phyloP scores from a whole-genome alignment of 1,140 invertebrate genomes.

The Gerris buenoi region DNA sequence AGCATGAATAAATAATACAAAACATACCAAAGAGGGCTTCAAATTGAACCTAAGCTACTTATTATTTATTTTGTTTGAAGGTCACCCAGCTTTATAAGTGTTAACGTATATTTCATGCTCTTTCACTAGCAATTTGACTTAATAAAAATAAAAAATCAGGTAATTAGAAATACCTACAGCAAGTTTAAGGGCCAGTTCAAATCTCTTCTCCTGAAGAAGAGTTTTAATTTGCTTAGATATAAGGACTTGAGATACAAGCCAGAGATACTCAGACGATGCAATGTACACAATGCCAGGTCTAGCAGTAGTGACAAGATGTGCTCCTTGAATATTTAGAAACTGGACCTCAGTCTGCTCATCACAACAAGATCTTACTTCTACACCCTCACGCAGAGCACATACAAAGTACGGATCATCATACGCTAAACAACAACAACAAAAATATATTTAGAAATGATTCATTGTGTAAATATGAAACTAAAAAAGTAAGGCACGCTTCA shows the following conservation, averaged over 20 bases:
- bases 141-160: too few species aligned
- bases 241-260: conserved; percentile 65
- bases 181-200: conserved; percentile 81
- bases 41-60: too few species aligned
- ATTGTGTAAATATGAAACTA: too few species aligned
- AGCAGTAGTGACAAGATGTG: background rate
- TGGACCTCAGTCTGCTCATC: background rate
- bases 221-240: conserved; percentile 64
- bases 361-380: conserved; percentile 49
- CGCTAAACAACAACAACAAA: too few species aligned
- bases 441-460: too few species aligned
- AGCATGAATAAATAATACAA: too few species aligned
- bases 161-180: conserved; percentile 55
- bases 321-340: background rate
- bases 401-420: conserved; percentile 84
- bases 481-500: too few species aligned
- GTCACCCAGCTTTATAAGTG: too few species aligned
- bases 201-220: conserved; percentile 74
- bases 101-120: too few species aligned
- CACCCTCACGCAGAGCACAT: conserved; percentile 58
- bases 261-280: conserved; percentile 70
- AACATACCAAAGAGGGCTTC: background rate
- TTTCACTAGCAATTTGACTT: too few species aligned
- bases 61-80: too few species aligned
- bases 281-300: conserved; percentile 66